phyloP scores from a whole-genome alignment of 2,113 vertebrate genomes.

The Etia nguti region DNA sequence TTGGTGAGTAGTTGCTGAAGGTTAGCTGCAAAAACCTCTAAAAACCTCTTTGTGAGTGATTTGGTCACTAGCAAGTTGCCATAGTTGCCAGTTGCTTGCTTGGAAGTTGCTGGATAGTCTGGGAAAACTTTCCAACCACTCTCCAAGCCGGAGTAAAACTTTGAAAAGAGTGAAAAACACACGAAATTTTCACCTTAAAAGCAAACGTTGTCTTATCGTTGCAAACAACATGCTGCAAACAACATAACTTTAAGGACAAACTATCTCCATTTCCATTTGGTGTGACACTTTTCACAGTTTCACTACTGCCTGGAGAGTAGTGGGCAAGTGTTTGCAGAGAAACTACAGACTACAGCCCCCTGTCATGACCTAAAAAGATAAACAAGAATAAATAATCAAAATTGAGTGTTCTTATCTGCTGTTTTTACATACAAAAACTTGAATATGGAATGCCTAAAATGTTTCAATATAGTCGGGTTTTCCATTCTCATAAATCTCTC shows the following conservation, averaged over 20 bases:
- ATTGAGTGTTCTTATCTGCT: neutral
- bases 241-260: neutral
- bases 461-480: fast-evolving
- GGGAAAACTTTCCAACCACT: neutral
- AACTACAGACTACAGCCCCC: neutral
- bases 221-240: no score
- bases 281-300: neutral
- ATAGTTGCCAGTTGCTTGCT: neutral
- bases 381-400: fast-evolving
- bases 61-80: no score
- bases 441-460: neutral
- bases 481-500: neutral
- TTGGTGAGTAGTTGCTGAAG: neutral
- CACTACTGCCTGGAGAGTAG: neutral
- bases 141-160: neutral
- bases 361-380: fast-evolving
- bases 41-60: neutral
- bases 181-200: neutral
- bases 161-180: neutral
- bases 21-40: neutral
- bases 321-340: neutral
- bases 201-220: neutral
- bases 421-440: neutral
- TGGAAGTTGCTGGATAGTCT: neutral
- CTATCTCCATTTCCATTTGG: neutral